phyloP scores from a whole-genome alignment of 2,888 invertebrate species.

The Dicyrtoma fusca region DNA sequence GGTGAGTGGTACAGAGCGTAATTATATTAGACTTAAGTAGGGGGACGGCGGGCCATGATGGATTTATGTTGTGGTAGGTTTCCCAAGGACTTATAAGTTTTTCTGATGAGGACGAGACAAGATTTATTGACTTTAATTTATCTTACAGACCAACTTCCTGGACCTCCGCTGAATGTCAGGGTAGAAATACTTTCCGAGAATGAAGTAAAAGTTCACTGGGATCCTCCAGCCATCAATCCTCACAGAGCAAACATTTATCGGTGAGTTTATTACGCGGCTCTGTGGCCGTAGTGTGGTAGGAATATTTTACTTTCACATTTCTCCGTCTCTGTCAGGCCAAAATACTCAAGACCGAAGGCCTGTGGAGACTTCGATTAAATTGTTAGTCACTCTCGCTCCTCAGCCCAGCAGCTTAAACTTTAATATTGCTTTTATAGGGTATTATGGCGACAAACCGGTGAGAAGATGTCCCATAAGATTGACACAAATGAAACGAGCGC shows the following conservation, averaged over 20 bases:
- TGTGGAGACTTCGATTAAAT: too few species aligned
- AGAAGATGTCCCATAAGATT: conserved; percentile 66
- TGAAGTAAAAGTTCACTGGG: conserved; percentile 72
- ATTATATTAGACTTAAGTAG: neutral
- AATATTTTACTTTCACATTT: neutral
- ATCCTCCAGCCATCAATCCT: conserved; percentile 79
- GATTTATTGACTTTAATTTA: conserved; percentile 23
- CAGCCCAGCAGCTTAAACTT: too few species aligned
- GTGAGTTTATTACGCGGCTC: conserved; percentile 54
- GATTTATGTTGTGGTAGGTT: too few species aligned
- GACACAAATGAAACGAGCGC: conserved; percentile 75
- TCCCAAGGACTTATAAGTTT: conserved; percentile 11
- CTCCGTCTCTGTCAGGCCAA: neutral
- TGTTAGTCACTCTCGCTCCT: neutral
- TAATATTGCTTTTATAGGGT: conserved; percentile 63
- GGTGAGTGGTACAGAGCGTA: conserved; percentile 58
- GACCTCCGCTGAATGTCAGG: conserved; percentile 73
- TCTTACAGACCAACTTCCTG: conserved; percentile 68
- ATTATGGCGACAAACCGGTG: conserved; percentile 74
- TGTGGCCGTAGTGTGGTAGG: neutral
- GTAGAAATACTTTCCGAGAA: conserved; percentile 66
- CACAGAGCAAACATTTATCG: conserved; percentile 78
- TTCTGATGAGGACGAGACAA: neutral
- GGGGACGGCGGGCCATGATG: neutral
- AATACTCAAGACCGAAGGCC: too few species aligned